Base-by-base conservation (phyloP, 2,888 invertebrate species). In the Andrena hattorfiana region DNA sequence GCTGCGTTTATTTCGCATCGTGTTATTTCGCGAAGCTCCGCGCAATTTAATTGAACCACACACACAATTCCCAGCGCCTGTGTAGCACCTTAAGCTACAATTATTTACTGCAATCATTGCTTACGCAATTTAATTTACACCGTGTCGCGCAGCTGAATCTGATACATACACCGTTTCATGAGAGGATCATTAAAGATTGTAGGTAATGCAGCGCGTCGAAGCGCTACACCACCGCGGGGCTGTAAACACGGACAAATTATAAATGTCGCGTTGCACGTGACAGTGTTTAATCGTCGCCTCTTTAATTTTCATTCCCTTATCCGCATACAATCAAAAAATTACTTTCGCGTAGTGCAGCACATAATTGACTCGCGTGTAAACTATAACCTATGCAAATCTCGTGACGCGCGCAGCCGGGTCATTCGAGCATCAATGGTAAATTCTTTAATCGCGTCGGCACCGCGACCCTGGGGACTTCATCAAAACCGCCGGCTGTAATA, bases 341-440 rank as follows among this genome's bases (percentile, higher is more conserved):
- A 42, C 68, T 74, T 42, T 54, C 13, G 28, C 42, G 48, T 10
- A 16, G 48, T 26, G 35, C 67, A 20, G 35, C 28, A 62, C 69
- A 74, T 67, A 66, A 80, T 81, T 74, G 48, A 74, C 28, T 70
- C n/a, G 28, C 32, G 66, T 70, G 62, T 70, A 74, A 74, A 69
- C 60, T 77, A 28, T 70, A 67, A 69, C 32, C 77, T 77, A 80
- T 80, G 81, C n/a, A 80, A 81, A 81, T 80, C 26, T 64, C 10
- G 23, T n/a, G 23, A n/a, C 8, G 60, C n/a, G 6, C 8, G 48
- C 51, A 69, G 66, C 7, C 54, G 54, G 71, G 30, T 68, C 62
- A 56, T 10, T 26, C 26, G 26, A 51, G 35, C 56, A 26, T 20
- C n/a, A 35, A 0, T 54, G 60, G n/a, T 51, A 70, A 73, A 60